Conservation (phyloP, 2,888 invertebrate genomes). For the Pristionchus japonicus region DNA sequence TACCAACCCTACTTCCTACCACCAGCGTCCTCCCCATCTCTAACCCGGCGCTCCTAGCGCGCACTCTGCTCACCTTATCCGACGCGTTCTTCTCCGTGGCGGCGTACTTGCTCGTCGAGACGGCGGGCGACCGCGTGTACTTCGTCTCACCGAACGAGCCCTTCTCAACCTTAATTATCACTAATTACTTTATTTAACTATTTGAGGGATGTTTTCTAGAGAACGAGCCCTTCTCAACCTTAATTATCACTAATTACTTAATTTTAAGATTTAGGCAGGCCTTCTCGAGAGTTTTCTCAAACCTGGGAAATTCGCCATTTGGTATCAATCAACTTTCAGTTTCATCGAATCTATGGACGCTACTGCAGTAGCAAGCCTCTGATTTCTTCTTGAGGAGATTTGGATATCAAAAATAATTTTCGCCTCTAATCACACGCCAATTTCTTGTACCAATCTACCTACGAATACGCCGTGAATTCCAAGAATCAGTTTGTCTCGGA, state of each 20-base stretch:
- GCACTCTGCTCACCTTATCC: conserved; percentile 33
- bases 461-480: too few species aligned
- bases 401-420: too few species aligned
- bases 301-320: neutral
- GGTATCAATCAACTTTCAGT: neutral
- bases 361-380: too few species aligned
- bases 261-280: too few species aligned
- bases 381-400: too few species aligned
- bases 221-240: conserved; percentile 66
- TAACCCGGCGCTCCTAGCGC: too few species aligned
- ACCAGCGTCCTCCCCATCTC: too few species aligned
- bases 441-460: neutral
- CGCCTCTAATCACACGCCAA: neutral
- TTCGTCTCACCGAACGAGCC: conserved; percentile 64
- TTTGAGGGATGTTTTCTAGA: too few species aligned
- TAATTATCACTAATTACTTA: conserved; percentile 35
- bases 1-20: too few species aligned
- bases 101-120: conserved; percentile 54
- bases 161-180: conserved; percentile 60
- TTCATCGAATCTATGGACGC: neutral
- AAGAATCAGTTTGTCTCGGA: too few species aligned
- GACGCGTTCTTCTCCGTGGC: conserved; percentile 64
- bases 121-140: conserved; percentile 50
- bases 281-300: too few species aligned
- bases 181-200: neutral